These are phyloP conservation scores for human (Homo sapiens) DNA, from an alignment of 2,113 vertebrate species.

Conservation along the genomic window DNA sequence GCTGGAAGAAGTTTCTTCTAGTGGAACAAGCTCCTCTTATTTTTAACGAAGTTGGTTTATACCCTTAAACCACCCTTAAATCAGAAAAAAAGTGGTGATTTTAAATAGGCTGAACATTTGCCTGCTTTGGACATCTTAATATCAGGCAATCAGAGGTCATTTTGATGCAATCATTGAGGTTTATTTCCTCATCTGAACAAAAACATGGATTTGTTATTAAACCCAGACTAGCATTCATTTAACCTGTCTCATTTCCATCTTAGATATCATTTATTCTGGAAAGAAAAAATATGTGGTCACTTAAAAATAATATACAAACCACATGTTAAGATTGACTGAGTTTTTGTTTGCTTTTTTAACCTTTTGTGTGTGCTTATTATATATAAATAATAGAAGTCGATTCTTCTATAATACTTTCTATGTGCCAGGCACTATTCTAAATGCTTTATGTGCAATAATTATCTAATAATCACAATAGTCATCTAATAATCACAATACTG, in stretches of 20 bases:
- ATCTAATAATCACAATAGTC: background rate
- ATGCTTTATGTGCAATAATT: background rate
- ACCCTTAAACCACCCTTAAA: slow-evolving; percentile 15
- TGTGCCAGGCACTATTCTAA: background rate
- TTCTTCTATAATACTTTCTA: background rate
- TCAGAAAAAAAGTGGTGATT: slow-evolving; percentile 10
- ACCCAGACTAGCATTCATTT: slow-evolving; percentile 23
- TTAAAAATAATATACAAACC: slow-evolving; percentile 39
- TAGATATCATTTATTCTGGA: slow-evolving; percentile 57
- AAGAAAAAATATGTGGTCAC: slow-evolving; percentile 9
- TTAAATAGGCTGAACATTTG: slow-evolving; percentile 16
- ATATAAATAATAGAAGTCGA: background rate
- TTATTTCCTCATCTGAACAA: slow-evolving; percentile 54
- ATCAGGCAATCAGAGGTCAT: slow-evolving; percentile 38
- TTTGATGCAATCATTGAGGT: slow-evolving; percentile 39
- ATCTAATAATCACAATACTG: background rate
- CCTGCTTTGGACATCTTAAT: slow-evolving; percentile 10
- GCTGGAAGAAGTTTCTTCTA: background rate
- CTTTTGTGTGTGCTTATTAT: background rate
- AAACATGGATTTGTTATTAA: slow-evolving; percentile 53
- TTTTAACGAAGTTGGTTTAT: background rate
- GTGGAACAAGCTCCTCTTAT: background rate
- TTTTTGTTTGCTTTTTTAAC: background rate
- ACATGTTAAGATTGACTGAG: background rate
- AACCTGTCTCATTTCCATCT: slow-evolving; percentile 2